These are phyloP conservation scores for Anadara kagoshimensis DNA, from an alignment of 1,140 invertebrate species.

Conservation along the genomic window DNA sequence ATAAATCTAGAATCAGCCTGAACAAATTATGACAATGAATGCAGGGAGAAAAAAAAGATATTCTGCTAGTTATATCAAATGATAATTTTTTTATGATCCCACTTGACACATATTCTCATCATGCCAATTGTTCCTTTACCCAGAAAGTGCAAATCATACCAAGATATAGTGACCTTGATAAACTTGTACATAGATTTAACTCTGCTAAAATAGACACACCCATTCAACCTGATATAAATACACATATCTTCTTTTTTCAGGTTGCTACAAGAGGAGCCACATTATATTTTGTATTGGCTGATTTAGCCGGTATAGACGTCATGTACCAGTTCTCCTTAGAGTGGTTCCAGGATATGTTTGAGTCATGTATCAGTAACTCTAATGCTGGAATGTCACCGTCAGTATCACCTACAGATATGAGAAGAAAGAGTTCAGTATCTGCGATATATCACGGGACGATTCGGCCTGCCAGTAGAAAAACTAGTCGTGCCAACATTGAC, in stretches of 20 bases:
- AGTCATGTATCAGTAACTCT: constrained; percentile 49
- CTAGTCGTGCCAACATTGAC: constrained; percentile 13
- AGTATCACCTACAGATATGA: constrained; percentile 11
- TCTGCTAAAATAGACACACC: no score
- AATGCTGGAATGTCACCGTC: constrained; percentile 13
- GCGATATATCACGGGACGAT: constrained; percentile 39
- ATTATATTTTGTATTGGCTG: constrained; percentile 73
- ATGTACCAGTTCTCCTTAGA: constrained; percentile 74
- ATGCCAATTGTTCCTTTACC: no score
- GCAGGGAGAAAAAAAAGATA: no score
- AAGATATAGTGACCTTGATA: no score
- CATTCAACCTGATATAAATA: no score
- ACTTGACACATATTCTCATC: no score
- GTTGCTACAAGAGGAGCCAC: constrained; percentile 72
- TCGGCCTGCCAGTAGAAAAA: constrained; percentile 42
- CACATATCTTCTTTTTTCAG: constrained; percentile 44
- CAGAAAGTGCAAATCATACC: no score
- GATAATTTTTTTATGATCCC: no score
- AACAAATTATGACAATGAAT: no score
- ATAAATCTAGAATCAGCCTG: no score
- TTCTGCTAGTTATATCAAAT: no score
- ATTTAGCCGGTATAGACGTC: constrained; percentile 69
- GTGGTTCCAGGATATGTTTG: constrained; percentile 72
- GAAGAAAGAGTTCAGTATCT: constrained; percentile 9
- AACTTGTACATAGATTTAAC: no score